Base-by-base conservation (phyloP, 2,113 vertebrate genomes). In the Hirundichthys speculiger region DNA sequence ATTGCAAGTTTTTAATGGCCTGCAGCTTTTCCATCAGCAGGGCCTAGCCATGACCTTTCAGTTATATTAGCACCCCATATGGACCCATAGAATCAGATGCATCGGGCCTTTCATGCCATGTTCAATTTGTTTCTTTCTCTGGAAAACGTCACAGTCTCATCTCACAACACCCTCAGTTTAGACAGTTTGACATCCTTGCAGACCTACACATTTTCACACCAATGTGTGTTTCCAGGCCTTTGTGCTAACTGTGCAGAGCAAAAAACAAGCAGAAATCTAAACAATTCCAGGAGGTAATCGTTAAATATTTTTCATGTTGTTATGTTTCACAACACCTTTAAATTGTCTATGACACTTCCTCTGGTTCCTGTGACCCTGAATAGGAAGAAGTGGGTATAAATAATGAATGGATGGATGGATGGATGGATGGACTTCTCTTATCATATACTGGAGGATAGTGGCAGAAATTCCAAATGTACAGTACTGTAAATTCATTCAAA, bases 281-380 rank as follows among this genome's bases (percentile, higher is more conserved):
- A 75, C 68, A 80, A 52, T 79, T 83, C 75, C 84, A 89, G 82
- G 22, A 77, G 53, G 62, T 25, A 20, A 48, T 51, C 48, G 4
- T 3, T 5, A 82, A 61, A 83, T 56, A 63, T 65, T 65, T 64
- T 75, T 12, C 40, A 18, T 60, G 67, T 70, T 77, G 75, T 77
- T 67, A 61, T 69, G 67, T 47, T 72, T 40, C 43, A 55, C 9
- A 75, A 77, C 30, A 34, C 30, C 9, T 6, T 34, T 34, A 34
- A 34, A 9, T 34, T 34, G 30, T 10, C 30, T 10, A 34, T 34
- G 30, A 34, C 30, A 34, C 30, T 34, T 34, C 30, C 6, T 34
- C n/a, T 34, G 30, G 7, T 10, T 34, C 30, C n/a, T n/a, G n/a
- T n/a, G n/a, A n/a, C n/a, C n/a, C n/a, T n/a, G n/a, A n/a, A n/a